Percentiles rank a stretch among this genome's conserved stretches.
Evolutionary conservation across 2,888 invertebrate species (phyloP).

Genomic region (Strigamia crassipes): DNA sequence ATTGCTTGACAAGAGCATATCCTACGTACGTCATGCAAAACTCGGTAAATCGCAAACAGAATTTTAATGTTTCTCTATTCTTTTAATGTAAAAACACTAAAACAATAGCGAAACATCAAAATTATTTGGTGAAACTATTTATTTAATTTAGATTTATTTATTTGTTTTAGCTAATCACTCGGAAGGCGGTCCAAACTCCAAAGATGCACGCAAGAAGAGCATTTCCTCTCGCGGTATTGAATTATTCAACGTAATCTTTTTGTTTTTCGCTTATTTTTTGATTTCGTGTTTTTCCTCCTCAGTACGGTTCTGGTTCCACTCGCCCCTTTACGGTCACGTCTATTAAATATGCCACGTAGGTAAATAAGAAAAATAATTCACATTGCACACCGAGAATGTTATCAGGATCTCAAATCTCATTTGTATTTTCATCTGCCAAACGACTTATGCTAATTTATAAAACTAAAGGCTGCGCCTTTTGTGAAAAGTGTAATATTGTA

Average conservation of each 20-base stretch:
- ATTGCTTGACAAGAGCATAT: slow-evolving; percentile 33
- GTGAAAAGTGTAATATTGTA: not conserved
- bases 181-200: not conserved
- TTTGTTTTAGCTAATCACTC: not conserved
- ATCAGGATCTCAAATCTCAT: not conserved
- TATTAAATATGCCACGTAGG: not conserved
- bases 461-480: not conserved
- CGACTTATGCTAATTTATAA: slow-evolving; percentile 3
- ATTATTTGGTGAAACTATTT: too few relatives aligned
- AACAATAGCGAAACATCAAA: too few relatives aligned
- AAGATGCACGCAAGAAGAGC: not conserved
- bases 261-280: not conserved
- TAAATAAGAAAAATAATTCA: not conserved
- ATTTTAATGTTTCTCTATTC: too few relatives aligned
- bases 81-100: too few relatives aligned
- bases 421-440: not conserved
- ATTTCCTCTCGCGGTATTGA: not conserved
- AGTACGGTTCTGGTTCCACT: slow-evolving; percentile 1
- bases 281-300: not conserved
- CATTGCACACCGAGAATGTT: not conserved
- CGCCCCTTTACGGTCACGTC: not conserved
- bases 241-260: not conserved
- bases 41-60: not conserved
- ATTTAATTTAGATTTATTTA: too few relatives aligned
- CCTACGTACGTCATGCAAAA: slow-evolving; percentile 18